Percentiles rank a stretch among this genome's conserved stretches.
phyloP scores from a whole-genome alignment of 2,888 invertebrate genomes.

The Hemaris fuciformis region DNA sequence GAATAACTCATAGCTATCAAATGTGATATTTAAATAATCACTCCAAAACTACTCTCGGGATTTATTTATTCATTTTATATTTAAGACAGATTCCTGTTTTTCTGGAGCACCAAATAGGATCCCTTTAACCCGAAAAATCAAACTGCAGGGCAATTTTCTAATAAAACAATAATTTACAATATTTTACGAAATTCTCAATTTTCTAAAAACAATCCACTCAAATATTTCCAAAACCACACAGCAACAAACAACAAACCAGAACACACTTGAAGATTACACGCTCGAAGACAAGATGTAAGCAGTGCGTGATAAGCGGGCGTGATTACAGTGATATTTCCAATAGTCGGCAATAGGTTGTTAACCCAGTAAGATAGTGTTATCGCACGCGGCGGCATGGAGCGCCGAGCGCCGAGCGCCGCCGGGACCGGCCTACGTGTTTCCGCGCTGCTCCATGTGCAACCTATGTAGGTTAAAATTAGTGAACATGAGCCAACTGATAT shows the following conservation, averaged over 20 bases:
- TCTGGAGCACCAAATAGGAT: too few relatives aligned
- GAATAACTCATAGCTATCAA: too few relatives aligned
- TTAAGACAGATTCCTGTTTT: too few relatives aligned
- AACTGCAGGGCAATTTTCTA: too few relatives aligned
- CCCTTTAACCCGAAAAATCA: too few relatives aligned
- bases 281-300: conserved; percentile 54
- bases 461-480: conserved; percentile 14
- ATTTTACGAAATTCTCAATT: too few relatives aligned
- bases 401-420: too few relatives aligned
- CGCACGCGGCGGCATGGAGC: conserved; percentile 54
- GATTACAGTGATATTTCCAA: conserved; percentile 68
- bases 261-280: conserved; percentile 2
- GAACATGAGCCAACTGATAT: conserved; percentile 7
- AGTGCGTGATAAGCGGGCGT: conserved; percentile 49
- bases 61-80: too few relatives aligned
- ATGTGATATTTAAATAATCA: too few relatives aligned
- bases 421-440: conserved; percentile 76
- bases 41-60: too few relatives aligned
- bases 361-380: conserved; percentile 75
- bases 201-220: not conserved
- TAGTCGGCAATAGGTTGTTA: conserved; percentile 72
- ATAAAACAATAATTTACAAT: too few relatives aligned
- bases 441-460: conserved; percentile 24
- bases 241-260: not conserved
- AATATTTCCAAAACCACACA: not conserved